Conservation (phyloP, 2,113 vertebrate genomes). For the Hippocampus mohnikei region DNA sequence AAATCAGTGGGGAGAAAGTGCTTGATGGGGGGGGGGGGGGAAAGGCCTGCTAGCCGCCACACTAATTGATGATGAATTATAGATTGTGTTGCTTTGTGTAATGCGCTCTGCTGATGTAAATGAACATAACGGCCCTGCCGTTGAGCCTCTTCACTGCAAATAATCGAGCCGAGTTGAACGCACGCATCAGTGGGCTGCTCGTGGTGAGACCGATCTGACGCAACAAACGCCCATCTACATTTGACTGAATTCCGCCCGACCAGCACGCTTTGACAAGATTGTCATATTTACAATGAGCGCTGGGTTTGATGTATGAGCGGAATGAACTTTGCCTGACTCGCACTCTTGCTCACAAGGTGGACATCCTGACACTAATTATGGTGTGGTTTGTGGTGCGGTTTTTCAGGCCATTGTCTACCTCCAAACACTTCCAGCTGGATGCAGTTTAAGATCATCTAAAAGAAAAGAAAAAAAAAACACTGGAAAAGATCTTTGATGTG, state of each 20-base stretch:
- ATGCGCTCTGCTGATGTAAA: constrained; percentile 25
- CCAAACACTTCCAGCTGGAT: constrained; percentile 59
- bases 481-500: constrained; percentile 68
- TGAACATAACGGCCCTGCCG: constrained; percentile 19
- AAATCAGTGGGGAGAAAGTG: constrained; percentile 3
- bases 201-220: constrained; percentile 40
- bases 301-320: constrained; percentile 24
- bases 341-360: not conserved
- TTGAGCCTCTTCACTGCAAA: constrained; percentile 11
- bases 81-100: constrained; percentile 38
- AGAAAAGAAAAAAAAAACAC: constrained; percentile 53
- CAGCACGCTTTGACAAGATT: constrained; percentile 21
- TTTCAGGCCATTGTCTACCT: constrained; percentile 47
- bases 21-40: constrained; percentile 6
- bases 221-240: constrained; percentile 34
- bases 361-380: constrained; percentile 26
- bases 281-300: constrained; percentile 22
- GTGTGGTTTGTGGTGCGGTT: constrained; percentile 29
- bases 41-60: constrained; percentile 42
- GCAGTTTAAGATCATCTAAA: constrained; percentile 66
- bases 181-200: constrained; percentile 31
- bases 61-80: constrained; percentile 53
- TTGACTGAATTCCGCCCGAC: constrained; percentile 29
- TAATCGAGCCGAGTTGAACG: constrained; percentile 27
- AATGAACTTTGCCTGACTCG: constrained; percentile 22